Evolutionary conservation across 2,797 vertebrate genomes (phyloP).

Genomic region (Decapterus maruadsi): DNA sequence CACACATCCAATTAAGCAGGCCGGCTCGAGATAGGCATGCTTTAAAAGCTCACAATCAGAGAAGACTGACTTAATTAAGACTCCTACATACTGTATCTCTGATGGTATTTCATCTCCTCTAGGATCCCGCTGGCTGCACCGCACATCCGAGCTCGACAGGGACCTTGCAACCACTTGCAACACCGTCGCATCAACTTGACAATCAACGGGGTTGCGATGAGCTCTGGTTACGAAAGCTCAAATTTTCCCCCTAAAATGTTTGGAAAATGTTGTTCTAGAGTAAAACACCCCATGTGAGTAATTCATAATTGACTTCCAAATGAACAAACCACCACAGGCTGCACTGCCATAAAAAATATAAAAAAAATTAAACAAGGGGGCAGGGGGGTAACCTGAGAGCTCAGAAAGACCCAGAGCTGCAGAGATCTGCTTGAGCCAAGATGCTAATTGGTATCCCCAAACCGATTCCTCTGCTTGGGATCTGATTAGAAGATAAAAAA

Average conservation of each 20-base stretch:
- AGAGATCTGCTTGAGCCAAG: conserved; percentile 62
- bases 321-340: conserved; percentile 55
- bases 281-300: conserved; percentile 45
- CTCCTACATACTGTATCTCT: conserved; percentile 70
- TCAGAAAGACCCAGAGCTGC: conserved; percentile 58
- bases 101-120: conserved; percentile 63
- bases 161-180: conserved; percentile 53
- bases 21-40: conserved; percentile 63
- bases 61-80: conserved; percentile 76
- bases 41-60: conserved; percentile 73
- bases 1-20: conserved; percentile 65
- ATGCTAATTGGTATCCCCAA: conserved; percentile 76
- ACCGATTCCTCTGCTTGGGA: conserved; percentile 41
- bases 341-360: conserved; percentile 44
- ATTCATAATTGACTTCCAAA: conserved; percentile 75
- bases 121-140: conserved; percentile 51
- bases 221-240: conserved; percentile 5
- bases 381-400: conserved; percentile 44
- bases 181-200: conserved; percentile 25
- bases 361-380: no score
- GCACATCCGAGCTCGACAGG: conserved; percentile 50
- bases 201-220: conserved; percentile 27
- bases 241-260: conserved; percentile 16
- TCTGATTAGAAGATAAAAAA: conserved; percentile 66
- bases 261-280: background rate